phyloP scores from a whole-genome alignment of 2,888 invertebrate genomes.

The Blomia tropicalis region DNA sequence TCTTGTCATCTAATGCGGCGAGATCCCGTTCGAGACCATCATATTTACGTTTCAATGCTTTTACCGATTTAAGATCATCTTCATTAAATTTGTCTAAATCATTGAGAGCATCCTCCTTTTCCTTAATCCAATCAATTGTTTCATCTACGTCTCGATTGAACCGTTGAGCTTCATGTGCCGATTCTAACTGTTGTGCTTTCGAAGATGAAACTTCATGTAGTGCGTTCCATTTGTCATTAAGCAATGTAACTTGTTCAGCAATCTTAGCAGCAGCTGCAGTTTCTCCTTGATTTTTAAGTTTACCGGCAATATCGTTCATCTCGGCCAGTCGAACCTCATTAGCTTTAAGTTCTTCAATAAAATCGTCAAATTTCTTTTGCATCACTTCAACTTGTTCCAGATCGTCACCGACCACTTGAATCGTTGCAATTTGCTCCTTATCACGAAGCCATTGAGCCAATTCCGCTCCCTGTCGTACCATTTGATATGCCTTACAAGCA shows the following conservation, averaged over 20 bases:
- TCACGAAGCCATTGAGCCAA: constrained; percentile 95
- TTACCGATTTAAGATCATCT: constrained; percentile 88
- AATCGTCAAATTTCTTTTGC: constrained; percentile 99
- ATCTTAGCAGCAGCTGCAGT: constrained; percentile 97
- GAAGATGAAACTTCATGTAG: constrained; percentile 85
- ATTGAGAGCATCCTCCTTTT: constrained; percentile 90
- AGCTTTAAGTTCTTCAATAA: constrained; percentile 88
- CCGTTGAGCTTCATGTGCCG: constrained; percentile 95
- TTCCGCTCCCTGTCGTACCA: constrained; percentile 94
- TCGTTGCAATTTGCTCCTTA: constrained; percentile 92
- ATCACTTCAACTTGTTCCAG: constrained; percentile 95
- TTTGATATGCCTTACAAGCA: constrained; percentile 91
- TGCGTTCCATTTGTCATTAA: constrained; percentile 90
- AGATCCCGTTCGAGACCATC: constrained; percentile 94
- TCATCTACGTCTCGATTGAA: constrained; percentile 64
- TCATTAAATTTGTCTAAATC: constrained; percentile 72
- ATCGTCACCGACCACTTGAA: constrained; percentile 76
- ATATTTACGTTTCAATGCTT: constrained; percentile 92
- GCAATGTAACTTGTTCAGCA: constrained; percentile 87
- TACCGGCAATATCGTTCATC: constrained; percentile 98
- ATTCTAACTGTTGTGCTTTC: constrained; percentile 81
- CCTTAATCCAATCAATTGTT: constrained; percentile 72
- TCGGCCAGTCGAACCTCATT: constrained; percentile 94
- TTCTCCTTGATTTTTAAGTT: constrained; percentile 85
- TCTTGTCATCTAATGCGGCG: constrained; percentile 88